Evolutionary conservation across 2,888 invertebrate species (phyloP).

Genomic region (Drosophila longiperda): DNA sequence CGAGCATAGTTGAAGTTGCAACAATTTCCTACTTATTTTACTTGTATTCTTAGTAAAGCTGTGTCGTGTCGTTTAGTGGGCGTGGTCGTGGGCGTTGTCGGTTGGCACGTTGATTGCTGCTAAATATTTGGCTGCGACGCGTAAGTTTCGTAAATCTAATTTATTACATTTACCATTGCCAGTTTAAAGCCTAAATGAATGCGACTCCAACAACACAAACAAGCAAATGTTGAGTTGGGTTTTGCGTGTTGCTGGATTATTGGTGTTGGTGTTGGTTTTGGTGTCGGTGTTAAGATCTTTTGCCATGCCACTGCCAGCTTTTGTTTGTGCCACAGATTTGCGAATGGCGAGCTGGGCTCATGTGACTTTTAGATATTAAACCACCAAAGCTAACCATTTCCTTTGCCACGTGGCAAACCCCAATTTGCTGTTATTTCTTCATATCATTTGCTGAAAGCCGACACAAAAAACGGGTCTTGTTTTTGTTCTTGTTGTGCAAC

Average conservation of each 20-base stretch:
- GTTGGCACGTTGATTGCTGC: slow-evolving; percentile 69
- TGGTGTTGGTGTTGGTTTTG: slow-evolving; percentile 41
- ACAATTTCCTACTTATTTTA: slow-evolving; percentile 16
- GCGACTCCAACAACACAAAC: slow-evolving; percentile 33
- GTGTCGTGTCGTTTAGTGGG: slow-evolving; percentile 23
- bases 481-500: slow-evolving; percentile 3
- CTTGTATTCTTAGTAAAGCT: slow-evolving; percentile 28
- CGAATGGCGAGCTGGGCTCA: slow-evolving; percentile 45
- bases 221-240: slow-evolving; percentile 35
- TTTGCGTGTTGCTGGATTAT: slow-evolving; percentile 35
- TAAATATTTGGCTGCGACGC: slow-evolving; percentile 72
- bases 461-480: slow-evolving; percentile 14
- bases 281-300: slow-evolving; percentile 59
- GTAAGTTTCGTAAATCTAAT: slow-evolving; percentile 74
- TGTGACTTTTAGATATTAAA: slow-evolving; percentile 45
- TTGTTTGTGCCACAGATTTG: slow-evolving; percentile 57
- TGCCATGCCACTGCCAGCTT: slow-evolving; percentile 48
- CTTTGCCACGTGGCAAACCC: slow-evolving; percentile 28
- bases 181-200: slow-evolving; percentile 66
- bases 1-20: not conserved
- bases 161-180: slow-evolving; percentile 68
- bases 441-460: slow-evolving; percentile 61
- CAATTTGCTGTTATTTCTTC: slow-evolving; percentile 72
- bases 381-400: not conserved
- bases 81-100: slow-evolving; percentile 17